These are phyloP conservation scores for Papilio elwesi DNA, from an alignment of 2,888 invertebrate genomes.

Conservation along the genomic window DNA sequence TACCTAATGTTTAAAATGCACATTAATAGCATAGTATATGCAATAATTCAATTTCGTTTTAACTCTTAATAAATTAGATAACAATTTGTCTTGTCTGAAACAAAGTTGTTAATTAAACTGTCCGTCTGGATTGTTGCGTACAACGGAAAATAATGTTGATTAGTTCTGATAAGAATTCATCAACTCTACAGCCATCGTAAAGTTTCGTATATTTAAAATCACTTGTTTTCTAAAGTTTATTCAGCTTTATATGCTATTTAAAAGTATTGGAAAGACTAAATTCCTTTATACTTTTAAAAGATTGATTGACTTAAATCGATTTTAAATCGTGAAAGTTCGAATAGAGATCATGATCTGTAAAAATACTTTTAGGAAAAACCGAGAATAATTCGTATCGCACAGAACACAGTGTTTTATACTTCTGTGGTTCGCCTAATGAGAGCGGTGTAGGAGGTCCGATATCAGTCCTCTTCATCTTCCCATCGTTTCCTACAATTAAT, in stretches of 20 bases:
- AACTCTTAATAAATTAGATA: slow-evolving; percentile 6
- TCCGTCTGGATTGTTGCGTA: slow-evolving; percentile 25
- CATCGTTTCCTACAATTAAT: too few species aligned
- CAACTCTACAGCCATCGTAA: slow-evolving; percentile 22
- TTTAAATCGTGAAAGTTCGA: too few species aligned
- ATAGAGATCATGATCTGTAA: too few species aligned
- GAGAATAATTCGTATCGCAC: too few species aligned
- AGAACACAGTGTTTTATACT: too few species aligned
- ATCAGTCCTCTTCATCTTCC: too few species aligned
- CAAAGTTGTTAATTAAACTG: slow-evolving; percentile 29
- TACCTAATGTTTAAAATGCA: background rate
- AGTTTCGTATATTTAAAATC: slow-evolving; percentile 21
- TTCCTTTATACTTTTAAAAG: background rate
- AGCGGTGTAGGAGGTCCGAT: too few species aligned
- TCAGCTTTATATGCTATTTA: background rate
- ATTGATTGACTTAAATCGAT: background rate
- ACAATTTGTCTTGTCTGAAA: slow-evolving; percentile 26
- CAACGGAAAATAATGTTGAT: background rate
- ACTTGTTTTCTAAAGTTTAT: slow-evolving; percentile 20
- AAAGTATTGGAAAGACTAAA: background rate
- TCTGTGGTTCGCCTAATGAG: too few species aligned
- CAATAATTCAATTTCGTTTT: background rate
- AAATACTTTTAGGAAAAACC: too few species aligned
- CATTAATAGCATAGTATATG: background rate
- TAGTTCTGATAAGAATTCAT: slow-evolving; percentile 30